Percentiles rank a stretch among this genome's conserved stretches.
phyloP scores from a whole-genome alignment of 2,888 invertebrate genomes.

The Xestoiulus laeticollis region DNA sequence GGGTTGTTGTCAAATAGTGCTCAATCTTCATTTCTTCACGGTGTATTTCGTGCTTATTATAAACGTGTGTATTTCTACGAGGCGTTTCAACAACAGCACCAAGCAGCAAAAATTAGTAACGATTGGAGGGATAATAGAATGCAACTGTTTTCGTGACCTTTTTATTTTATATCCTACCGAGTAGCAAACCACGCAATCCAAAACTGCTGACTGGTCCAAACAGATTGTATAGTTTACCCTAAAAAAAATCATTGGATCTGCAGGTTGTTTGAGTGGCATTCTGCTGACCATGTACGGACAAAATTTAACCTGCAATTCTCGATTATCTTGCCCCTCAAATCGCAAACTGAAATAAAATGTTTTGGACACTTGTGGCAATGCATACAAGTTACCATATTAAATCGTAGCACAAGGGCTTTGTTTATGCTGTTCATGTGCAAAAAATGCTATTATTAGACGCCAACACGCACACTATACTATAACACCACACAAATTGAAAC shows the following conservation, averaged over 20 bases:
- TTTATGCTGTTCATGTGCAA: background rate
- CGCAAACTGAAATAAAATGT: conserved; percentile 21
- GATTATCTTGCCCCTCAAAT: background rate
- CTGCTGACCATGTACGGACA: background rate
- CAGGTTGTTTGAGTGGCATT: background rate
- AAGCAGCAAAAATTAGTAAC: background rate
- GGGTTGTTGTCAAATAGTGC: too few relatives aligned
- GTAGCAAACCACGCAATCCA: background rate
- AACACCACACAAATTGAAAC: background rate
- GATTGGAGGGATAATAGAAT: background rate
- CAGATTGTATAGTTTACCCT: background rate
- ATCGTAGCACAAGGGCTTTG: background rate
- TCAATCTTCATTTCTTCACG: too few relatives aligned
- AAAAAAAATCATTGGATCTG: background rate
- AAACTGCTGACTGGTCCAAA: background rate
- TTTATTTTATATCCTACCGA: background rate
- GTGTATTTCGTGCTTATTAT: too few relatives aligned
- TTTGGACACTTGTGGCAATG: background rate
- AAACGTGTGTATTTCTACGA: background rate
- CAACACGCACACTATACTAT: background rate
- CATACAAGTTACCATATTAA: background rate
- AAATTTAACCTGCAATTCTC: background rate
- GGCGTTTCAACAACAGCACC: background rate
- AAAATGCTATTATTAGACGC: background rate
- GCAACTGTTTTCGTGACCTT: background rate